Base-by-base conservation (phyloP, 2,888 invertebrate species). In the Metellina segmentata region DNA sequence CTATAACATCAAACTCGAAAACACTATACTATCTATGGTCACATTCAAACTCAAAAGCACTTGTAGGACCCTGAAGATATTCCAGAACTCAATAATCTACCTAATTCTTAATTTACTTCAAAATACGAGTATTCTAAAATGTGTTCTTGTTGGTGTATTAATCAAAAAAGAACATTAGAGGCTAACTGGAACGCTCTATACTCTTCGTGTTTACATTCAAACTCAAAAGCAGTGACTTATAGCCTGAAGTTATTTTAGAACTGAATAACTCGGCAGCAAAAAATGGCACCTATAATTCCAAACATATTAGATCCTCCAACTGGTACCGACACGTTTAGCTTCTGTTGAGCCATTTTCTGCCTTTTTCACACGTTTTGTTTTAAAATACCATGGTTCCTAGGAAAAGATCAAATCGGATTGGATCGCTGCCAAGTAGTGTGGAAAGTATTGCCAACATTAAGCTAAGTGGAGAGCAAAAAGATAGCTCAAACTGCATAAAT, bases 341-440 rank as follows among this genome's bases (percentile, higher is more conserved):
- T 82, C 69, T 82, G 71, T n/a, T 51, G n/a, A 49, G 19, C 82
- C 51, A 13, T 51, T 52, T 51, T 82, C 71, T 72, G 70, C 9
- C 71, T 20, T 13, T 78, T 52, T 70, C 71, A 51, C 49, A 71
- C 19, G 49, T 20, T 51, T 7, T 20, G 52, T 82, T 82, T 72
- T 34, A 70, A 82, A 82, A 9, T 70, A 70, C 71, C 16, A 71
- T 34, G 53, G 52, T 8, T 7, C 85, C 2, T n/a, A 6, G 19
- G 74, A 53, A 61, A 69, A 13, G 77, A 53, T 87, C 61, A 78
- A 81, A 87, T 72, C 20, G 79, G 72, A 87, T 87, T 87, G 87
- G 87, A 87, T 9, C 53, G 7, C 4, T 48, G 87, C 87, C 87
- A 87, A 87, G 79, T 87, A 70, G 70, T 74, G 81, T 34, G 72